A percentile compares a stretch with the other conserved stretches of the same genome.
Conservation (phyloP, 1,140 invertebrate species). For the Geopemphigus sp. region DNA sequence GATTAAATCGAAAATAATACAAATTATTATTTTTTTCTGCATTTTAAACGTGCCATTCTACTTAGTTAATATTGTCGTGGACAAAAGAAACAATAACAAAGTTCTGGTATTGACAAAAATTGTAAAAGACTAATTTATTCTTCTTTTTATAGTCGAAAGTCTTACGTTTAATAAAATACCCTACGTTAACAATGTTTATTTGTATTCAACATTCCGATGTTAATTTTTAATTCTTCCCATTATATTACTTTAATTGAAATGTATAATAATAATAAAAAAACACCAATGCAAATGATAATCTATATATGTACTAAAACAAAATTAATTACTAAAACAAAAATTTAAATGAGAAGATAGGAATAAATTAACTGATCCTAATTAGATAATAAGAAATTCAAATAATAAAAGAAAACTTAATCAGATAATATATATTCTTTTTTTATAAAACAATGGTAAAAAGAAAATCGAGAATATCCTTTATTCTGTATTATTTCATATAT, state of each 20-base stretch:
- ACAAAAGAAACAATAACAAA: no score
- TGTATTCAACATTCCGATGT: not conserved
- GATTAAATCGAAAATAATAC: no score
- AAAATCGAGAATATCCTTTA: not conserved
- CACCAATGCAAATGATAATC: not conserved
- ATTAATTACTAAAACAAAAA: constrained; percentile 13
- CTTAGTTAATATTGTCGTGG: no score
- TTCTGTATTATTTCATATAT: not conserved
- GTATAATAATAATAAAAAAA: not conserved
- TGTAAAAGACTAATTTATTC: no score
- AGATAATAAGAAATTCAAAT: not conserved
- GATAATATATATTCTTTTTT: not conserved
- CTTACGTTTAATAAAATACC: no score
- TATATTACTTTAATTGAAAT: not conserved
- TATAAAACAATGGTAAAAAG: not conserved
- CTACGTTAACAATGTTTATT: not conserved
- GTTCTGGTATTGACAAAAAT: no score
- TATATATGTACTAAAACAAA: not conserved
- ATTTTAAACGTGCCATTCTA: no score
- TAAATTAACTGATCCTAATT: constrained; percentile 3
- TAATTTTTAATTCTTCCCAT: not conserved
- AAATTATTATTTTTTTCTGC: no score
- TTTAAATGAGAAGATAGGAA: not conserved
- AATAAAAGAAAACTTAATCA: constrained; percentile 6
- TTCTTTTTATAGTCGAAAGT: no score